Evolutionary conservation across 2,797 vertebrate genomes (phyloP).

Genomic region (Geotrypetes seraphini): DNA sequence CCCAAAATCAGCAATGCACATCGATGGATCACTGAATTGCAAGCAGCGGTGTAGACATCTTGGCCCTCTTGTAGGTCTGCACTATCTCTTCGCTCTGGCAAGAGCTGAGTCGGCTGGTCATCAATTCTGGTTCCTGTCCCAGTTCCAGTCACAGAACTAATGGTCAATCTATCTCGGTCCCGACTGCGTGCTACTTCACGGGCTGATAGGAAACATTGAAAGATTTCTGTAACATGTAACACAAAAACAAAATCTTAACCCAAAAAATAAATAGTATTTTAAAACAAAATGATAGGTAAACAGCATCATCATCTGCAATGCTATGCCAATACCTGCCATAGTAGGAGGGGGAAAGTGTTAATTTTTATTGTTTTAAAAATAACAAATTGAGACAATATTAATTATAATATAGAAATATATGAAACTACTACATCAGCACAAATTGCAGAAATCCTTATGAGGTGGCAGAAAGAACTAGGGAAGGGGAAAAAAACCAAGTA

Average conservation of each 20-base stretch:
- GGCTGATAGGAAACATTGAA: constrained; percentile 98
- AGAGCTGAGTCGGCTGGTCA: constrained; percentile 63
- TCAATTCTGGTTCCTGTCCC: constrained; percentile 58
- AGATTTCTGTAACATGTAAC: constrained; percentile 87
- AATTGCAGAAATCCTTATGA: too few relatives aligned
- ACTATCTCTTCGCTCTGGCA: constrained; percentile 74
- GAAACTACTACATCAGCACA: too few relatives aligned
- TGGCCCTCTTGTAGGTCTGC: constrained; percentile 76
- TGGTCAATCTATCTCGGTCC: constrained; percentile 75
- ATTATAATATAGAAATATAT: too few relatives aligned
- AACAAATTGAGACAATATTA: too few relatives aligned
- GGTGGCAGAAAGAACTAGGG: too few relatives aligned
- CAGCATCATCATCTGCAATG: constrained; percentile 12
- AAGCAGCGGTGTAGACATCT: constrained; percentile 90
- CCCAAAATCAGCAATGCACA: constrained; percentile 85
- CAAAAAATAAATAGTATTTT: constrained; percentile 41
- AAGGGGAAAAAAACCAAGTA: too few relatives aligned
- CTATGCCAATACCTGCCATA: too few relatives aligned
- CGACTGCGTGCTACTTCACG: constrained; percentile 87
- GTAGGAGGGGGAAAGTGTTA: too few relatives aligned
- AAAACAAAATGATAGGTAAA: constrained; percentile 31
- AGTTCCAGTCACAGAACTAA: constrained; percentile 44
- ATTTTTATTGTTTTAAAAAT: too few relatives aligned
- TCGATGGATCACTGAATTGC: constrained; percentile 92
- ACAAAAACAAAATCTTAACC: constrained; percentile 58